Evolutionary conservation across 2,888 invertebrate species (phyloP).

Genomic region (Noctua janthina): DNA sequence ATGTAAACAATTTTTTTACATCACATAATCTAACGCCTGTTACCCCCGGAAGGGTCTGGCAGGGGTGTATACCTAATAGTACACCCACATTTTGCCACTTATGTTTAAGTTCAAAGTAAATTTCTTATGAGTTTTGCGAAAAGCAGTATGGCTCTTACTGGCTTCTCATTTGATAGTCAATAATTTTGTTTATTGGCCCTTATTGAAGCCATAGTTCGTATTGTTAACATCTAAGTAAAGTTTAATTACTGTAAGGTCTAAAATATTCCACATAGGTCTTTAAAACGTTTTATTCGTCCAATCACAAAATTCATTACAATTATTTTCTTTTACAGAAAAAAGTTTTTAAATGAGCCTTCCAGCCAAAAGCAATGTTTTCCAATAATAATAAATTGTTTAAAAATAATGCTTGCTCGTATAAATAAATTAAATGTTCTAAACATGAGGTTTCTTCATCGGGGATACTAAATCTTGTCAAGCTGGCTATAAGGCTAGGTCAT

Average conservation of each 20-base stretch:
- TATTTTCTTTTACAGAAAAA: not conserved
- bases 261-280: not conserved
- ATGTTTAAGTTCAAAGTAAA: not conserved
- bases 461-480: constrained; percentile 66
- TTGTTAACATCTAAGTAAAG: not conserved
- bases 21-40: not conserved
- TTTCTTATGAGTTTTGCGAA: not conserved
- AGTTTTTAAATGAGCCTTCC: constrained; percentile 37
- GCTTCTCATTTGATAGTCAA: not conserved
- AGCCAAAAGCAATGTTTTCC: constrained; percentile 36
- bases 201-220: not conserved
- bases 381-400: constrained; percentile 66
- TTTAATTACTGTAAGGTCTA: not conserved
- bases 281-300: not conserved
- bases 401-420: constrained; percentile 44
- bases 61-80: not conserved
- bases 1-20: not conserved
- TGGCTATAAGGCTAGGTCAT: constrained; percentile 22
- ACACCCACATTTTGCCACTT: not conserved
- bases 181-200: not conserved
- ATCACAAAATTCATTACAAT: constrained; percentile 20
- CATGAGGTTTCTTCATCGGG: constrained; percentile 57
- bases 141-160: not conserved
- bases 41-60: no score
- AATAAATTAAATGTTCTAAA: constrained; percentile 67